Evolutionary conservation across 2,888 invertebrate genomes (phyloP), one percentile per base, ranked within the genome.

Genomic region (Drosophila formosana): DNA sequence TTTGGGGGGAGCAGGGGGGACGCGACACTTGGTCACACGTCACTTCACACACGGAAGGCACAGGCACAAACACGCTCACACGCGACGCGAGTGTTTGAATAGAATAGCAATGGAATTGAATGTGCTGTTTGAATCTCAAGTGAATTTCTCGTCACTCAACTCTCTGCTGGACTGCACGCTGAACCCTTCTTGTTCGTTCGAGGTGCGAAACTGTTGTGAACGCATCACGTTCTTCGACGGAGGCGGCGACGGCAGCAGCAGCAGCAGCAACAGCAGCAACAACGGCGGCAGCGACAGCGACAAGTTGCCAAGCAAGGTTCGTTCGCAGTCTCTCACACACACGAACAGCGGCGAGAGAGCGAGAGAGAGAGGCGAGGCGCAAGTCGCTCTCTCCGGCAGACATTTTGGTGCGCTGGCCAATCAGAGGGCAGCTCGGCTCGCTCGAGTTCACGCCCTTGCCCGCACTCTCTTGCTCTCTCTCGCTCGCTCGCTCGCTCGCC

Each of bases 151-250:
- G 25, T 47, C 47, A 26, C 18, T 4, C n/a, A 18, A 25, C 18
- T 60, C 60, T 66, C 52, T 58, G 72, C 69, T 45, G 70, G 47
- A 68, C 26, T n/a, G 11, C 66, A 50, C 52, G 46, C 52, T 70
- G 66, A 89, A 91, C 85, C 90, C 90, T 91, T 90, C 92, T 86
- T 89, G 80, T 86, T 70, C 89, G 85, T 82, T 89, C 89, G 90
- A 90, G 90, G 85, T 91, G 90, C 91, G 91, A 91, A 92, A 90
- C 85, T 89, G 91, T 86, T 91, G 89, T 92, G 91, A 86, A 82
- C 64, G 58, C 72, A 49, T 34, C 46, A 34, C 26, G 34, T 32
- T 32, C 62, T 63, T 71, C 67, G 82, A 67, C 63, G 30, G 39
- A 26, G 41, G 52, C 47, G 7, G 49, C 32, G 18, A 26, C 47